A percentile compares a stretch with the other conserved stretches of the same genome.
phyloP scores from a whole-genome alignment of 1,140 invertebrate species.

The Leptestheria dahalacensis region DNA sequence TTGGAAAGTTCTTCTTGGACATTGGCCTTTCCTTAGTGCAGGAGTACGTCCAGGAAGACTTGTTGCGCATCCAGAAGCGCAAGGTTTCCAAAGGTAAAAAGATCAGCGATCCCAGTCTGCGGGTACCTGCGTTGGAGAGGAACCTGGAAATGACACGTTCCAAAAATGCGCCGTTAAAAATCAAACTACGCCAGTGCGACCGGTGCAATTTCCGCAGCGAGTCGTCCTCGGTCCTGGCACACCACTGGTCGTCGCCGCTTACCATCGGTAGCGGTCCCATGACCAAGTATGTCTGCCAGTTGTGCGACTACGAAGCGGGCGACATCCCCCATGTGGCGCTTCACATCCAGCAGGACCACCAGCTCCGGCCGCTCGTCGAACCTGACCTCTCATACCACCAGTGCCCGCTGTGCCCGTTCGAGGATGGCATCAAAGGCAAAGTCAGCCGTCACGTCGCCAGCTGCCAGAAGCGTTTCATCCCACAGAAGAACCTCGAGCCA shows the following conservation, averaged over 20 bases:
- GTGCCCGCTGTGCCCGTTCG: constrained; percentile 85
- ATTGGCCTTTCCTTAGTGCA: constrained; percentile 81
- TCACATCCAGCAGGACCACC: constrained; percentile 82
- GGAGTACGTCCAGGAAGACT: constrained; percentile 80
- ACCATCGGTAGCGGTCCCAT: constrained; percentile 65
- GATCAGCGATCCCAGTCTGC: constrained; percentile 31
- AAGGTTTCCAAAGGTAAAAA: constrained; percentile 37
- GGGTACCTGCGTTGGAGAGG: constrained; percentile 45
- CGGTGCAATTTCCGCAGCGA: constrained; percentile 87
- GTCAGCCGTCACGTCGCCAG: constrained; percentile 71
- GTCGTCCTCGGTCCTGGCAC: constrained; percentile 65
- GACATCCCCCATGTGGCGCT: constrained; percentile 67
- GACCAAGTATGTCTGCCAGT: constrained; percentile 53
- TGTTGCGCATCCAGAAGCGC: constrained; percentile 69
- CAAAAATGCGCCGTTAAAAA: constrained; percentile 70
- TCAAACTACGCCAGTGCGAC: constrained; percentile 67
- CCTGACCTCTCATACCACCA: constrained; percentile 74
- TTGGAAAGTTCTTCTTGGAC: constrained; percentile 55
- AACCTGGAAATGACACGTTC: constrained; percentile 66
- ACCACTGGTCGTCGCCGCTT: constrained; percentile 83
- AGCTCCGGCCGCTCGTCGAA: constrained; percentile 61
- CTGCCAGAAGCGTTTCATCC: constrained; percentile 78
- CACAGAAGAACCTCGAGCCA: constrained; percentile 67
- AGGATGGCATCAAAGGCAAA: constrained; percentile 88
- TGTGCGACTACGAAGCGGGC: constrained; percentile 64